Percentiles rank a stretch among this genome's conserved stretches.
These are phyloP conservation scores for Caerostris darwini DNA, from an alignment of 1,140 invertebrate genomes.

Conservation along the genomic window DNA sequence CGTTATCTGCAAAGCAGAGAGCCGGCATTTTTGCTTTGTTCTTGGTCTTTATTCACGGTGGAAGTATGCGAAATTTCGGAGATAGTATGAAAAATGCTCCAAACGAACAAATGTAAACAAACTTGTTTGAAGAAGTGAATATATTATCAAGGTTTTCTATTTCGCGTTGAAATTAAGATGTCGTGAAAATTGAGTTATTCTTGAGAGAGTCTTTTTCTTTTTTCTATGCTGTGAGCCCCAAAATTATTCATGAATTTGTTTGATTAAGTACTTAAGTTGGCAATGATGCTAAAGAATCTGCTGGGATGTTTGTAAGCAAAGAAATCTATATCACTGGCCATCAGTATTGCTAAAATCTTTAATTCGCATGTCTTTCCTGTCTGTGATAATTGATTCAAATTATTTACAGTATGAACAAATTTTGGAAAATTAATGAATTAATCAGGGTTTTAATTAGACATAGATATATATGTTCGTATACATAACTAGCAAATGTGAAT, in stretches of 20 bases:
- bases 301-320: too few species aligned
- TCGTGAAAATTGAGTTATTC: background rate
- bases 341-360: too few species aligned
- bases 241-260: background rate
- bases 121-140: slow-evolving; percentile 11
- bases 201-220: background rate
- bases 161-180: background rate
- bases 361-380: too few species aligned
- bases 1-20: background rate
- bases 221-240: background rate
- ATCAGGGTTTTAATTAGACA: too few species aligned
- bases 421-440: too few species aligned
- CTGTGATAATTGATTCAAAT: too few species aligned
- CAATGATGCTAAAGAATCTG: too few species aligned
- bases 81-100: background rate
- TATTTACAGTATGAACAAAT: too few species aligned
- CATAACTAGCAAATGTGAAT: too few species aligned
- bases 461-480: too few species aligned
- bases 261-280: too few species aligned
- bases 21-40: slow-evolving; percentile 22
- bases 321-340: too few species aligned
- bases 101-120: background rate
- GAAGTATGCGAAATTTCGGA: background rate
- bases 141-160: background rate
- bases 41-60: background rate